Base-by-base conservation (phyloP, 2,888 invertebrate genomes). In the Deilephila porcellus region DNA sequence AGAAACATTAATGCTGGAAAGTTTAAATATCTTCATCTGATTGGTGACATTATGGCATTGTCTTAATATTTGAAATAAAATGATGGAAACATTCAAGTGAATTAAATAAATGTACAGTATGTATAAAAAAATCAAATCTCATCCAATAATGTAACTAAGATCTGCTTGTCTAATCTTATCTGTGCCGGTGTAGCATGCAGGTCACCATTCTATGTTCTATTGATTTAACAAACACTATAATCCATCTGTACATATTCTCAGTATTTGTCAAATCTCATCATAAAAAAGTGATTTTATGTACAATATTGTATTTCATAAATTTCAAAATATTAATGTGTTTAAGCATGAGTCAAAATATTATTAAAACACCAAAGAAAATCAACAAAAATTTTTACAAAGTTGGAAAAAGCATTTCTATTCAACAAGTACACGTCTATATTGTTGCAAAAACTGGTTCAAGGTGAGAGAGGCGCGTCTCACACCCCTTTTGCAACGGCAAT, bases 401-500 rank as follows among this genome's bases (percentile, higher is more conserved):
- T 60, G 62, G 25, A 19, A 60, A 56, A 71, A 63, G 53, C 59
- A 67, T 67, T 45, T 56, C 37, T 29, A 59, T 73, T 59, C 59
- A 73, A 70, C 29, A 70, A 53, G 53, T 52, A 73, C 25, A 20
- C 45, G 52, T 25, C 56, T 64, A 71, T 60, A 71, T 71, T 71
- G 59, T 59, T 59, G 59, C 59, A 64, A 73, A 70, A 70, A 73
- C 70, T 70, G 19, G 60, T 73, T 70, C 79, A 83, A 82, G 82
- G 82, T 78, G 73, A 80, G 74, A 77, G 74, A 74, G 79, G 76
- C 76, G 74, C 59, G 25, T 59, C 72, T 73, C 73, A 76, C 78
- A 78, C 76, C 78, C 78, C 78, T 80, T 77, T 74, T 76, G 78
- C 74, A 82, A 84, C 86, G 88, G 90, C 91, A 92, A 86, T 91